A percentile compares a stretch with the other conserved stretches of the same genome.
These are phyloP conservation scores for Eumeta japonica DNA, from an alignment of 1,140 invertebrate genomes.

Conservation along the genomic window DNA sequence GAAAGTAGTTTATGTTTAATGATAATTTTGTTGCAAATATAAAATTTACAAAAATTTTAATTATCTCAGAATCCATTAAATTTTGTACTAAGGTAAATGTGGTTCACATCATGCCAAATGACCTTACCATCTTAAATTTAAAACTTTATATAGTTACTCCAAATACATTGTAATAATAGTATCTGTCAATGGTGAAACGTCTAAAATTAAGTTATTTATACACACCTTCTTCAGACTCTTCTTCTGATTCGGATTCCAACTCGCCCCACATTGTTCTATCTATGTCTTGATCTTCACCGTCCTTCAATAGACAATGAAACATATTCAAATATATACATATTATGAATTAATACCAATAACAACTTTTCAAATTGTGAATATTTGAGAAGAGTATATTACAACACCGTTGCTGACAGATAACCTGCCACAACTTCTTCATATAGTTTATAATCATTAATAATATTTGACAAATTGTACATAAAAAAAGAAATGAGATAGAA, in stretches of 20 bases:
- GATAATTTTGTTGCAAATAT: too few relatives aligned
- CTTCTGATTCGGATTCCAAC: slow-evolving; percentile 92
- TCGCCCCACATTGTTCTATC: slow-evolving; percentile 96
- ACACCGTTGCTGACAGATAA: background rate
- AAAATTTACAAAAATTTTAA: too few relatives aligned
- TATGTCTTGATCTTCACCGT: slow-evolving; percentile 84
- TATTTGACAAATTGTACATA: too few relatives aligned
- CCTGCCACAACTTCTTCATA: too few relatives aligned
- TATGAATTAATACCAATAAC: slow-evolving; percentile 4
- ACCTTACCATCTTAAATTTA: too few relatives aligned
- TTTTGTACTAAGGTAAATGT: too few relatives aligned
- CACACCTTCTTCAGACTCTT: slow-evolving; percentile 84
- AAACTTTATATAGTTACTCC: background rate
- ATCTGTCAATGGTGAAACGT: too few relatives aligned
- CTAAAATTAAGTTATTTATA: slow-evolving; percentile 36
- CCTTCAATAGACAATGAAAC: slow-evolving; percentile 46
- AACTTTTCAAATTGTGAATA: slow-evolving; percentile 3
- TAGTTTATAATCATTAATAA: too few relatives aligned
- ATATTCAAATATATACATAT: slow-evolving; percentile 6
- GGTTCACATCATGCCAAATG: too few relatives aligned
- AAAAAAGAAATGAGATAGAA: background rate
- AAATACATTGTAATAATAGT: background rate
- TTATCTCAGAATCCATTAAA: too few relatives aligned
- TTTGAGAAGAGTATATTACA: slow-evolving; percentile 3
- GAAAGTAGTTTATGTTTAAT: too few relatives aligned